Evolutionary conservation across 2,113 vertebrate genomes (phyloP).

Genomic region (Campylomormyrus numenius): DNA sequence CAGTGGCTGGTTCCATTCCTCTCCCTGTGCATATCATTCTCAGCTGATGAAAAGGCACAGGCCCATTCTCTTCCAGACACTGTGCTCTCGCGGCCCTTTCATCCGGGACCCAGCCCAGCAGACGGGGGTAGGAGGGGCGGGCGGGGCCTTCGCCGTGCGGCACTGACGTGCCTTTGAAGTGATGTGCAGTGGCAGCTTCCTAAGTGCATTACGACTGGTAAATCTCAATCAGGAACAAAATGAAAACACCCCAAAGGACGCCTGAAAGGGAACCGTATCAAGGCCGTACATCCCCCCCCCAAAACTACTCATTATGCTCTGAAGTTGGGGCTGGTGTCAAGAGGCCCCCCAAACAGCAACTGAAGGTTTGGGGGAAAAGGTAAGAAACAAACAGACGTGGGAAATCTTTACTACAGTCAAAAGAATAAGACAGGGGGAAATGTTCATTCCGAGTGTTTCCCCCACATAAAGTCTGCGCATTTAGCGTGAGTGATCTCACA

Average conservation of each 20-base stretch:
- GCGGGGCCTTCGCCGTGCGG: neutral
- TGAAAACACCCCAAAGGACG: conserved; percentile 21
- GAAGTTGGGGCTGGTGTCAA: conserved; percentile 8
- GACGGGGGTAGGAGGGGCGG: neutral
- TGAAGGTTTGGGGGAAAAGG: neutral
- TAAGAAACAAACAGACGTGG: neutral
- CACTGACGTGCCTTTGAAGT: neutral
- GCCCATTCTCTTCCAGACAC: neutral
- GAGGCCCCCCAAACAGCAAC: neutral
- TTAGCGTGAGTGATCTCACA: neutral
- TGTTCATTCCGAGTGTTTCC: neutral
- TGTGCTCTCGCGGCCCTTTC: neutral
- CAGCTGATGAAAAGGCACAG: neutral
- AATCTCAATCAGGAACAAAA: conserved; percentile 19
- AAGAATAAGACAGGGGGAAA: neutral
- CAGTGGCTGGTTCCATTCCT: neutral
- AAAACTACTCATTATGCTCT: neutral
- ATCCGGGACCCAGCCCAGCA: neutral
- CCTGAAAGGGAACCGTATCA: conserved; percentile 16
- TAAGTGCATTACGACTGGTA: conserved; percentile 3
- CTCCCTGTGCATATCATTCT: neutral
- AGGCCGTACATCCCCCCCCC: neutral
- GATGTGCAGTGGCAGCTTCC: neutral
- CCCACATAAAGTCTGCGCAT: neutral
- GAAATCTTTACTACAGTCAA: neutral